A percentile compares a stretch with the other conserved stretches of the same genome.
These are phyloP conservation scores for Pachycephala philippinensis DNA, from an alignment of 2,113 vertebrate species.

Conservation along the genomic window DNA sequence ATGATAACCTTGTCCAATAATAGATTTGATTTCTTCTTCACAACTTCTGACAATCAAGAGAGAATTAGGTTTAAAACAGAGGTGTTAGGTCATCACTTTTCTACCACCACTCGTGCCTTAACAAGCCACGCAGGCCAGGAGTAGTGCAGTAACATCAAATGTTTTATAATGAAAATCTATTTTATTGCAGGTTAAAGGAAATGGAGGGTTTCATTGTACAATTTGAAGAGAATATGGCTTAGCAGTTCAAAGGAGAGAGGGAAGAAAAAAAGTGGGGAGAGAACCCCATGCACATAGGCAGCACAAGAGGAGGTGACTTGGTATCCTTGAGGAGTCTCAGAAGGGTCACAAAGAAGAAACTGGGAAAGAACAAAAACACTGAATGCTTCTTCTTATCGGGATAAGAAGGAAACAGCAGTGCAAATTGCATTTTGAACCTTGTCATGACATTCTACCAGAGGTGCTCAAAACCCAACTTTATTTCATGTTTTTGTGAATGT, in stretches of 20 bases:
- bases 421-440: background rate
- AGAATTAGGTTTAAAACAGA: constrained; percentile 46
- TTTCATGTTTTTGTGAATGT: background rate
- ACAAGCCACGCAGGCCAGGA: background rate
- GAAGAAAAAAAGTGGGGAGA: background rate
- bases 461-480: accelerated
- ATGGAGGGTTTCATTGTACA: constrained; percentile 21
- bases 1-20: constrained; percentile 50
- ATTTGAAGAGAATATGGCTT: background rate
- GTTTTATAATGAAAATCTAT: constrained; percentile 45
- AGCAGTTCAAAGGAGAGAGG: background rate
- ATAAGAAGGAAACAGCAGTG: background rate
- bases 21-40: constrained; percentile 53
- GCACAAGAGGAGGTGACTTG: background rate
- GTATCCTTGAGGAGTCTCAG: background rate
- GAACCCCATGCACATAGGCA: background rate
- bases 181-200: constrained; percentile 47
- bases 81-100: constrained; percentile 27
- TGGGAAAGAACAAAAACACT: background rate
- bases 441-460: background rate
- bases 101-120: background rate
- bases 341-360: background rate
- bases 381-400: background rate
- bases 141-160: constrained; percentile 10
- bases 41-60: constrained; percentile 37